Evolutionary conservation across 2,888 invertebrate genomes (phyloP).

Genomic region (Sarcophaga caerulescens): DNA sequence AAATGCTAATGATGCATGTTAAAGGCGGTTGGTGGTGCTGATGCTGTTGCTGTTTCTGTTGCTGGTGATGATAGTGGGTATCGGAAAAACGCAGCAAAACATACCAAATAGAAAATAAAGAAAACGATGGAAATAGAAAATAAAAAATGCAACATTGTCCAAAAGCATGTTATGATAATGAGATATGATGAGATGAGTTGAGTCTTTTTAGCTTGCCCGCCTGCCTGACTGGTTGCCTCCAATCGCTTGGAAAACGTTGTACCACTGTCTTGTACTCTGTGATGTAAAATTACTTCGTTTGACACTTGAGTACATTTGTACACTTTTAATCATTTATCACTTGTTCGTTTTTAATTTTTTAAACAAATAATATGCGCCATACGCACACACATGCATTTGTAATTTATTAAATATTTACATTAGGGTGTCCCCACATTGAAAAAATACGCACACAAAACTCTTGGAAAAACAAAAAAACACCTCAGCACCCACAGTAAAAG

Average conservation of each 20-base stretch:
- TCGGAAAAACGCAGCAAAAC: not conserved
- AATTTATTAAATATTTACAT: slow-evolving; percentile 31
- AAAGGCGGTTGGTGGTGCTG: slow-evolving; percentile 23
- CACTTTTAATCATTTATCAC: slow-evolving; percentile 64
- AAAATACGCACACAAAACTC: not conserved
- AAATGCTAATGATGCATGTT: slow-evolving; percentile 65
- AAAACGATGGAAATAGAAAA: not conserved
- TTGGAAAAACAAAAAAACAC: not conserved
- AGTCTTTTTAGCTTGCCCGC: not conserved
- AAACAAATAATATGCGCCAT: not conserved
- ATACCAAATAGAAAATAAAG: not conserved
- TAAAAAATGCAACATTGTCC: slow-evolving; percentile 39
- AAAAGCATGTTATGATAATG: slow-evolving; percentile 59
- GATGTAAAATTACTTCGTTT: slow-evolving; percentile 60
- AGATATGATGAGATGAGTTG: slow-evolving; percentile 48
- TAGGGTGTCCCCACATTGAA: not conserved
- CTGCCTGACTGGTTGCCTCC: not conserved
- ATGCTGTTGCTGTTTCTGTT: too few relatives aligned
- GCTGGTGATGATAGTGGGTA: slow-evolving; percentile 1
- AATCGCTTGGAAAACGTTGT: slow-evolving; percentile 30
- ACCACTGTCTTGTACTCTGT: slow-evolving; percentile 48
- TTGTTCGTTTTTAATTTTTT: slow-evolving; percentile 21
- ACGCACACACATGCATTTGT: not conserved
- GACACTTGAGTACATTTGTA: slow-evolving; percentile 63
- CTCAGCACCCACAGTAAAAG: not conserved